Base-by-base conservation (phyloP, 2,797 vertebrate genomes). In the Artibeus jamaicensis region DNA sequence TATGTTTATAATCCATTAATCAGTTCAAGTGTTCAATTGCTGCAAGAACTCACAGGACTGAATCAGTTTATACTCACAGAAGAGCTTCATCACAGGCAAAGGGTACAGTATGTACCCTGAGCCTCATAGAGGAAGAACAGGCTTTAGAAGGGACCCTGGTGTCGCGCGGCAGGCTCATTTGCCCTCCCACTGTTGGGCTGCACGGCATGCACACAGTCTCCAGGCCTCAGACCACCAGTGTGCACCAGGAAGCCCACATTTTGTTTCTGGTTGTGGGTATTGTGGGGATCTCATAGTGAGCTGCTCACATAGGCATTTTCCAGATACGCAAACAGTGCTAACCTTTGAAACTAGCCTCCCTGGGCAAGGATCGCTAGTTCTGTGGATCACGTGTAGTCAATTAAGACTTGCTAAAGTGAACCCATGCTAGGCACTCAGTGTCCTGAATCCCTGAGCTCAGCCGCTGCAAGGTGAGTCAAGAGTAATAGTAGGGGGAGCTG, bases 401-500 rank as follows among this genome's bases (percentile, higher is more conserved):
- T 44, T 79, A 71, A 86, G 42, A 57, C 44, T 18, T 39, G 76
- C 73, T 57, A 48, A 82, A 84, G 37, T 88, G 39, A 85, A 55
- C 48, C 26, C 55, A 21, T 55, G 22, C 50, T 55, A 8, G 50
- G 46, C 16, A n/a, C 15, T 57, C 59, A 29, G 57, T 71, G 29
- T 37, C 34, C 29, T 92, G 48, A 19, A 18, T 82, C 42, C 29
- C 42, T 55, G 71, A 97, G 77, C 42, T 76, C 34, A 83, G 32
- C 48, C 85, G 37, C 88, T 22, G 11, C 18, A 24, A 42, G 9
- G 7, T 29, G 3, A 70, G 90, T 71, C 8, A 34, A 44, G 8
- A 86, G 74, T 53, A 44, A 37, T 15, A 4, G 34, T 48, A 62
- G 12, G 39, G 32, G 70, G 14, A 86, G 15, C 48, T 29, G 10